Conservation (phyloP, 1,140 invertebrate genomes). For the Steinernema feltiae region DNA sequence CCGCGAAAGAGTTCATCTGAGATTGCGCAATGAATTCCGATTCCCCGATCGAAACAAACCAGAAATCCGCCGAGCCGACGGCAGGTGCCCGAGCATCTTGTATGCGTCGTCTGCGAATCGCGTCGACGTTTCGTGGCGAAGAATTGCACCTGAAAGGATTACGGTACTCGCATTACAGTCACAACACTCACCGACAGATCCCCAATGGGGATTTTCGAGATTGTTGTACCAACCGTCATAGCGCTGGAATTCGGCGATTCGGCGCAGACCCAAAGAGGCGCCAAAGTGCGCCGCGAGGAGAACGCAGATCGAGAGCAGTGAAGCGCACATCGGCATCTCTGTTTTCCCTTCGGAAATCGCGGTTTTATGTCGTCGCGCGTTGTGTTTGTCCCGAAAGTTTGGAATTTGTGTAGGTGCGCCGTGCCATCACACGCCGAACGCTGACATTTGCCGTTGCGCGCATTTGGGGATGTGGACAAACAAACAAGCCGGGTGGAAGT, state of each 20-base stretch:
- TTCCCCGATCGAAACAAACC: conserved; percentile 18
- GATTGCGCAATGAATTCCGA: neutral
- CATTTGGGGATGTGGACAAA: no score
- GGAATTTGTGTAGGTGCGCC: no score
- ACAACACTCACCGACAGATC: conserved; percentile 73
- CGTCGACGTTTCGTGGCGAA: conserved; percentile 81
- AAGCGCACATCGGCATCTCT: no score
- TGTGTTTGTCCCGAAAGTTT: no score
- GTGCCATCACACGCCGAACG: no score
- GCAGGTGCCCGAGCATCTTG: conserved; percentile 66
- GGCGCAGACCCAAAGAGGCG: no score
- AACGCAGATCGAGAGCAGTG: no score
- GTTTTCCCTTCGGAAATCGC: no score
- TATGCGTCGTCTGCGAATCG: conserved; percentile 91
- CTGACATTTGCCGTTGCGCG: no score
- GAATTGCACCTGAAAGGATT: conserved; percentile 69
- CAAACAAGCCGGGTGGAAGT: no score
- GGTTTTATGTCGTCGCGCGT: no score
- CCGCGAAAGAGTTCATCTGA: conserved; percentile 75
- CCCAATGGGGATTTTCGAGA: conserved; percentile 89
- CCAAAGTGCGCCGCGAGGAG: no score
- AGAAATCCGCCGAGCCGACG: conserved; percentile 53
- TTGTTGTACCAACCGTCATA: conserved; percentile 99
- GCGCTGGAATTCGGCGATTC: conserved; percentile 70
- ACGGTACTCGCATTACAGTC: conserved; percentile 40